Conservation (phyloP, 1,140 invertebrate species). For the Eulimnadia texana region DNA sequence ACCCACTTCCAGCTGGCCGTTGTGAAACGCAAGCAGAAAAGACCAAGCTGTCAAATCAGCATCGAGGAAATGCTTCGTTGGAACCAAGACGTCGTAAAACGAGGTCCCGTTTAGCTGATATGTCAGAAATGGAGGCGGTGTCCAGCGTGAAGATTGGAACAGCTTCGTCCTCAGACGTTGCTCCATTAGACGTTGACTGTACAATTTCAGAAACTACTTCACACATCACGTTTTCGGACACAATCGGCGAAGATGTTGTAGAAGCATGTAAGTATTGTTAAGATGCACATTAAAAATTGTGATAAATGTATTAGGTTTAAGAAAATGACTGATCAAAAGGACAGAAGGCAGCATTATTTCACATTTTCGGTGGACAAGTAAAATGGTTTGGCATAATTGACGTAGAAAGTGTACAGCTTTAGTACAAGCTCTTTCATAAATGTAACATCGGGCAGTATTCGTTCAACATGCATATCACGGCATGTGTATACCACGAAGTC, state of each 20-base stretch:
- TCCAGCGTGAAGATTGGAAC: too few species aligned
- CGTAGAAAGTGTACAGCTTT: background rate
- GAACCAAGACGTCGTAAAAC: too few species aligned
- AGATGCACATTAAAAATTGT: background rate
- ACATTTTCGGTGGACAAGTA: too few species aligned
- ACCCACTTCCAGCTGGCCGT: too few species aligned
- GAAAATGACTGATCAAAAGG: too few species aligned
- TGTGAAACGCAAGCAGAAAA: too few species aligned
- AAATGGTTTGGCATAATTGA: background rate
- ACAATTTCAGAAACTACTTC: background rate
- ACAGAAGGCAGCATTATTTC: background rate
- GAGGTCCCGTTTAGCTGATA: too few species aligned
- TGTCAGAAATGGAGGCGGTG: too few species aligned
- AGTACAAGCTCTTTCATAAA: background rate
- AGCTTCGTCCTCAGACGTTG: too few species aligned
- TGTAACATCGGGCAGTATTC: background rate
- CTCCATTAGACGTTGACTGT: too few species aligned
- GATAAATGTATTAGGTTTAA: background rate
- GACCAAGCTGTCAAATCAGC: too few species aligned
- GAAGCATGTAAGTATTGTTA: background rate
- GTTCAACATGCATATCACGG: background rate
- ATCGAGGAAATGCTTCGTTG: too few species aligned
- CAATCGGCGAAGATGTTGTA: background rate
- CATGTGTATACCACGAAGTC: background rate
- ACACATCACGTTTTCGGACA: background rate